Evolutionary conservation across 23 tunicate species (phyloP).

Genomic region (Halocynthia roretzi): DNA sequence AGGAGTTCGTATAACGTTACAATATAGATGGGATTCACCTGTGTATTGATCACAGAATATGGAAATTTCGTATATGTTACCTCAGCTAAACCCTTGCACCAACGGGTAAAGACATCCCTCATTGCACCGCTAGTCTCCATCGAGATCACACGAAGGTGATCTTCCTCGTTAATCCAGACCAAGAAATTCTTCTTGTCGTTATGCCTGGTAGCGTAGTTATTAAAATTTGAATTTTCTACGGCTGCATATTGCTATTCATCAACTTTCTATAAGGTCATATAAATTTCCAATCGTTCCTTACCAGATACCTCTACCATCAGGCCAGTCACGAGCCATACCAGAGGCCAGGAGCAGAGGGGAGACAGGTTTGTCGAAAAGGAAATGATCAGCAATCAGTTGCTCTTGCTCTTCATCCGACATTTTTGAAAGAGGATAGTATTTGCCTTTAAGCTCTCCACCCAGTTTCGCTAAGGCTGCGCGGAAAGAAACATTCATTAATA

Average conservation of each 20-base stretch:
- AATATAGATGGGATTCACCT: too few species aligned
- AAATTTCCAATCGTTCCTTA: neutral
- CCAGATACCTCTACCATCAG: constrained; percentile 80
- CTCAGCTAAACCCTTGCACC: constrained; percentile 33
- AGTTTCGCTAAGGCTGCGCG: constrained; percentile 70
- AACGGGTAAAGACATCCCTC: constrained; percentile 43
- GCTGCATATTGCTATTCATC: too few species aligned
- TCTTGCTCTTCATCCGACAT: constrained; percentile 73
- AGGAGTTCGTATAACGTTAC: neutral
- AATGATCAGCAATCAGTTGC: constrained; percentile 74
- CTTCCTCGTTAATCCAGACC: constrained; percentile 66
- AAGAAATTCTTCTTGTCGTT: constrained; percentile 67
- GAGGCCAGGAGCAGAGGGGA: constrained; percentile 88
- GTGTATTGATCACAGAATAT: neutral
- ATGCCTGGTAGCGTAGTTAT: constrained; percentile 8
- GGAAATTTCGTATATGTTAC: neutral
- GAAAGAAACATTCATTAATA: neutral
- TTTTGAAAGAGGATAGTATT: constrained; percentile 58
- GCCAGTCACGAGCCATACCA: constrained; percentile 83
- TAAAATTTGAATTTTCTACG: neutral
- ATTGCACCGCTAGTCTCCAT: constrained; percentile 48
- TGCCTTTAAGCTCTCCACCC: constrained; percentile 87
- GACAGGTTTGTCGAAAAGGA: constrained; percentile 81
- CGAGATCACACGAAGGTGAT: constrained; percentile 58
- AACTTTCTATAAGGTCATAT: neutral